Percentiles rank a stretch among this genome's conserved stretches.
Evolutionary conservation across 2,888 invertebrate genomes (phyloP).

Genomic region (Rhingia campestris): DNA sequence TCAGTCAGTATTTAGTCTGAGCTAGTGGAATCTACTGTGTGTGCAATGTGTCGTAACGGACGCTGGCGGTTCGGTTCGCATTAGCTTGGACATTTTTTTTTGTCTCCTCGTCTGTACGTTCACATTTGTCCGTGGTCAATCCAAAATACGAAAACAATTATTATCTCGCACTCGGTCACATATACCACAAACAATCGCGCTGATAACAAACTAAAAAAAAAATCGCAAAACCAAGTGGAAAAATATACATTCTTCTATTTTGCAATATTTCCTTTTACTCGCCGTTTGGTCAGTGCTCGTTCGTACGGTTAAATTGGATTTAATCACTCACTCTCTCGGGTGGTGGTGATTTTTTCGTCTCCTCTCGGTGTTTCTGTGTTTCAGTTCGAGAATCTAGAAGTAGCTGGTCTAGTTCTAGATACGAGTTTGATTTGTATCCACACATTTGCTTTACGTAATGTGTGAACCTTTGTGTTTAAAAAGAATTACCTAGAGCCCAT

Average conservation of each 20-base stretch:
- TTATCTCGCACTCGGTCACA: conserved; percentile 48
- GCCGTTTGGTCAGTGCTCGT: conserved; percentile 14
- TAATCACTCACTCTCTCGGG: conserved; percentile 25
- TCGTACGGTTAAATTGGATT: conserved; percentile 41
- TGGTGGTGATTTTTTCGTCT: neutral
- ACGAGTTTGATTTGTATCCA: conserved; percentile 9
- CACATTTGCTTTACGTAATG: conserved; percentile 56
- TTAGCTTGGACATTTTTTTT: conserved; percentile 31
- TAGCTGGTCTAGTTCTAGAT: conserved; percentile 66
- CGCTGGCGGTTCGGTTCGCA: conserved; percentile 49
- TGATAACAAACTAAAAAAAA: conserved; percentile 44
- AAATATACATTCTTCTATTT: conserved; percentile 24
- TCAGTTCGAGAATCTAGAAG: conserved; percentile 30
- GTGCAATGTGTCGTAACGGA: conserved; percentile 64
- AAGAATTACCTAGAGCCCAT: conserved; percentile 2
- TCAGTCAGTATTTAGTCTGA: conserved; percentile 55
- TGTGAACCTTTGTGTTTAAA: neutral
- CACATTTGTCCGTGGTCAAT: conserved; percentile 10
- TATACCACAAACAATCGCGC: conserved; percentile 41
- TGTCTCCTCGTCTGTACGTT: neutral
- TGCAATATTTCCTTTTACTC: conserved; percentile 37
- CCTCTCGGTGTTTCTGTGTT: neutral
- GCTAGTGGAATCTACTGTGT: conserved; percentile 42
- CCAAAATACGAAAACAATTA: conserved; percentile 36
- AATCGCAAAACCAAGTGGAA: conserved; percentile 15